phyloP scores from a whole-genome alignment of 2,888 invertebrate genomes.

The Stenichneumon culpator region DNA sequence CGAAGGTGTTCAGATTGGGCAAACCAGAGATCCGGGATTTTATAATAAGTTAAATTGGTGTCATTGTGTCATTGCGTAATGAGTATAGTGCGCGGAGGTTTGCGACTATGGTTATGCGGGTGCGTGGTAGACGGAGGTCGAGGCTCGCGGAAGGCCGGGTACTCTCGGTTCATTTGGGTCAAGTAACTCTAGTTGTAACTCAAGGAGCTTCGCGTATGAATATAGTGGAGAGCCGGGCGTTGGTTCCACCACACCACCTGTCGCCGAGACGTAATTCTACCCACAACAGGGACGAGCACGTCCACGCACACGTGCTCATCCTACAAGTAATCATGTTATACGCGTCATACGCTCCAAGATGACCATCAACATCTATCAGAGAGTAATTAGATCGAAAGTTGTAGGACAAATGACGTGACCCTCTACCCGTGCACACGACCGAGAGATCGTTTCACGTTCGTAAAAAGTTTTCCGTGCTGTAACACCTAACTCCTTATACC shows the following conservation, averaged over 20 bases:
- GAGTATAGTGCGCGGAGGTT: constrained; percentile 46
- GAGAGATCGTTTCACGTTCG: constrained; percentile 15
- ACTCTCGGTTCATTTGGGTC: constrained; percentile 74
- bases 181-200: constrained; percentile 76
- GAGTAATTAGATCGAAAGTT: constrained; percentile 63
- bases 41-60: constrained; percentile 67
- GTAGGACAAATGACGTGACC: constrained; percentile 59
- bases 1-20: constrained; percentile 36
- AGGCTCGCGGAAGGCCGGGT: constrained; percentile 72
- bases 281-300: constrained; percentile 38
- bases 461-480: constrained; percentile 13
- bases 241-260: constrained; percentile 18
- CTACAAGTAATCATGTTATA: constrained; percentile 37
- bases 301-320: constrained; percentile 43
- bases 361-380: constrained; percentile 42
- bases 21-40: constrained; percentile 33
- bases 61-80: constrained; percentile 74
- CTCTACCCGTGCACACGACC: constrained; percentile 1
- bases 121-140: constrained; percentile 66
- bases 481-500: constrained; percentile 6
- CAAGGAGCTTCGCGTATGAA: constrained; percentile 69
- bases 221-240: constrained; percentile 1
- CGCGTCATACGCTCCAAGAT: constrained; percentile 42
- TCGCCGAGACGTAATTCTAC: constrained; percentile 55
- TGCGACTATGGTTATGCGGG: constrained; percentile 53